A percentile compares a stretch with the other conserved stretches of the same genome.
Evolutionary conservation across 2,888 invertebrate species (phyloP).

Genomic region (Clitarchus hookeri): DNA sequence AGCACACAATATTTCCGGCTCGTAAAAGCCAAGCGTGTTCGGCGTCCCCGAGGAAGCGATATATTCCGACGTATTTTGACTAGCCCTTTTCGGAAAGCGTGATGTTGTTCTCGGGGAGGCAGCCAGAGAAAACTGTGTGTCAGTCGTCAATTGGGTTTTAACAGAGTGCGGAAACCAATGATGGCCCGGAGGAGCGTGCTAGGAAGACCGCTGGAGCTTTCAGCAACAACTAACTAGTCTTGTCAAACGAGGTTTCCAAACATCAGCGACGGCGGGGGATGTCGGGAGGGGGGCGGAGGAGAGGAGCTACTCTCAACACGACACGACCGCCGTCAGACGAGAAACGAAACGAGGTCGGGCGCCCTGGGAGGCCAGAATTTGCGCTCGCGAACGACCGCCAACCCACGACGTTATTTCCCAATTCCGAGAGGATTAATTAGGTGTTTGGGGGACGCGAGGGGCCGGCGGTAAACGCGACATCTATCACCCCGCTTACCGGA

Average conservation of each 20-base stretch:
- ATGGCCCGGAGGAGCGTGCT: no score
- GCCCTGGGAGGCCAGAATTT: neutral
- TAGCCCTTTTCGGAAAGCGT: no score
- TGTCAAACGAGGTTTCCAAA: no score
- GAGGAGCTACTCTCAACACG: constrained; percentile 16
- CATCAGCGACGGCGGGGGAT: neutral
- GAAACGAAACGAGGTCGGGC: neutral
- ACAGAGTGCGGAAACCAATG: neutral
- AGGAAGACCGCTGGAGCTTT: neutral
- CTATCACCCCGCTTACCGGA: neutral
- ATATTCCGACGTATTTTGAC: no score
- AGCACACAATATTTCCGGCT: no score
- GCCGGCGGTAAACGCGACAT: neutral
- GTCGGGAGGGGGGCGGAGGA: no score
- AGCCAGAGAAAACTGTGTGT: no score
- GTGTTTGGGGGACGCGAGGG: neutral
- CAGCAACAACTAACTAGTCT: neutral
- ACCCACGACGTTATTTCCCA: neutral
- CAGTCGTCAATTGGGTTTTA: constrained; percentile 7
- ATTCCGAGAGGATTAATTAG: neutral
- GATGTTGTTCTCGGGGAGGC: no score
- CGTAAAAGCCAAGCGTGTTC: no score
- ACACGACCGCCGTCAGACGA: neutral
- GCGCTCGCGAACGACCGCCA: neutral
- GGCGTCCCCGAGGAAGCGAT: no score